Evolutionary conservation across 2,888 invertebrate species (phyloP), one percentile per base, ranked within the genome.

Genomic region (Belgica antarctica): DNA sequence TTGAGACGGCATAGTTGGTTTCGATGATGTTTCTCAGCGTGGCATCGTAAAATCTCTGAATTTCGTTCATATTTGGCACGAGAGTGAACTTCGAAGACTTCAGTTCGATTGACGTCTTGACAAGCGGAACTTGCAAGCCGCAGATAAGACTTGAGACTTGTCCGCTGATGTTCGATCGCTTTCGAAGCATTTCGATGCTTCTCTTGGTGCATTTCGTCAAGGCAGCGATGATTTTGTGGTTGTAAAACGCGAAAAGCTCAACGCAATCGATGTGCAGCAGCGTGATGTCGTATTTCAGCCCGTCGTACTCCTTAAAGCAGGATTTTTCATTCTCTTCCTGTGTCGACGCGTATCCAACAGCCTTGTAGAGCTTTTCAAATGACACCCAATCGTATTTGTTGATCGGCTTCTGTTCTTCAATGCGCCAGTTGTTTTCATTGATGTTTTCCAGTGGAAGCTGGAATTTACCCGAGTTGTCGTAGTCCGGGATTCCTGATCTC

Each of bases 201-300:
- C 82, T 80, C 76, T 87, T 87, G 0, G 91, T 90, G 70, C 87
- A 85, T 75, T 87, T 89, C 10, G 90, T 88, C 19, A 94, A 80
- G 1, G 90, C 81, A 72, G 90, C 88, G 31, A 89, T 81, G 72
- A 90, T 84, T 78, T 87, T 89, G 66, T 86, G 86, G 73, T 91
- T 90, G 75, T 91, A 92, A 77, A 87, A 88, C 0, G 88, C 87
- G 77, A 90, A 92, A 62, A 93, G 80, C 76, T 93, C 92, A 77
- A 90, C 88, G 75, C 90, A 90, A 76, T 92, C 90, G 65, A 85
- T 87, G 59, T 87, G 85, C 2, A 87, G 81, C 41, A 83, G 83
- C 66, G 76, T 75, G 25, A 88, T 75, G 71, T 89, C 88, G 73
- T 85, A 83, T 25, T 83, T 81, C 5, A 85, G 83, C 74, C 83